These are phyloP conservation scores for Amazona guildingii DNA, from an alignment of 2,113 vertebrate genomes.

Conservation along the genomic window DNA sequence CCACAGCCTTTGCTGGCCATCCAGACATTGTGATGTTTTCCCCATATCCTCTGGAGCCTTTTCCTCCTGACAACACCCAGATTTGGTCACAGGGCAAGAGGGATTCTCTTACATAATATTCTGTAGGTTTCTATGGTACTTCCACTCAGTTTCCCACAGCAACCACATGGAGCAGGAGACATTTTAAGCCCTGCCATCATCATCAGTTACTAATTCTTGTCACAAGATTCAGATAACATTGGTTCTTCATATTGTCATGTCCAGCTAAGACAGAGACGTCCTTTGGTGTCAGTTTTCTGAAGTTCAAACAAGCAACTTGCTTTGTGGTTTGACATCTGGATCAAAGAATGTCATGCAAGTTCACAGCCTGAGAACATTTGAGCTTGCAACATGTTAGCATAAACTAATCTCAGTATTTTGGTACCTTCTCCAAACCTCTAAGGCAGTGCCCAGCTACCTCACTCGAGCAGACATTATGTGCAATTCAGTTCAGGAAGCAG, in stretches of 20 bases:
- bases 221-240: not conserved
- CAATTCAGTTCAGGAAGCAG: not conserved
- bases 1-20: not conserved
- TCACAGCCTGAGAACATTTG: not conserved
- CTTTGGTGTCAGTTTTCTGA: not conserved
- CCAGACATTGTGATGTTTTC: not conserved
- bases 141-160: slow-evolving; percentile 36
- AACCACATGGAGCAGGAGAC: not conserved
- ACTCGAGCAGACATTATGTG: not conserved
- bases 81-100: not conserved
- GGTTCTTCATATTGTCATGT: rapidly evolving
- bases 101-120: slow-evolving; percentile 13
- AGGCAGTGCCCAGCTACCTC: not conserved
- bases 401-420: not conserved
- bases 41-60: not conserved
- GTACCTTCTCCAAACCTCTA: not conserved
- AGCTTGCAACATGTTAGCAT: not conserved
- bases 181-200: slow-evolving; percentile 7
- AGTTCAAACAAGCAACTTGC: not conserved
- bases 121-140: slow-evolving; percentile 28
- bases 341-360: not conserved
- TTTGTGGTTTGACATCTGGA: not conserved
- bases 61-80: not conserved
- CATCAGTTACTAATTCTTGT: not conserved
- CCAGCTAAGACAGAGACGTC: not conserved